Base-by-base conservation (phyloP, 2,888 invertebrate genomes). In the Atethmia centrago region DNA sequence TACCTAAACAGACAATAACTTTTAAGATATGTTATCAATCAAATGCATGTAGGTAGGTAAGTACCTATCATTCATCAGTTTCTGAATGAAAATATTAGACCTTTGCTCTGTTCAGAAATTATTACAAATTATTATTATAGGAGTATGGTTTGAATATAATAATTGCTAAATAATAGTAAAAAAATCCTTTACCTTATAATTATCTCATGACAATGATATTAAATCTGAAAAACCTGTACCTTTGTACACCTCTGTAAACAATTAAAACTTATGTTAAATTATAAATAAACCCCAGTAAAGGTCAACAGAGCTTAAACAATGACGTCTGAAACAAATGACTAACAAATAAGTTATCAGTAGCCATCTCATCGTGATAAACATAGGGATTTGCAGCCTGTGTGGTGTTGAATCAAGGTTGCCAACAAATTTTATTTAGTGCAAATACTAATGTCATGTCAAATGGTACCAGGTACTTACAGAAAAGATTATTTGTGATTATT, bases 291-390 rank as follows among this genome's bases (percentile, higher is more conserved):
- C 9, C 25, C 47, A 28, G 31, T 31, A 71, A 59, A 80, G 79
- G 76, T 68, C 51, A 59, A 77, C n/a, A 69, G 31, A 61, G 76
- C 67, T 71, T 53, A n/a, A 65, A 76, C 56, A 76, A 76, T 76
- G 67, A 70, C 21, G 7, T 64, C 40, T 14, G 51, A 66, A 70
- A 80, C 70, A 75, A 75, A 70, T 76, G 64, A 40, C n/a, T 71
- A 16, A 75, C 45, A 80, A 79, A 75, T 65, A 64, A 70, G 25
- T 80, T 71, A 76, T 80, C 79, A 67, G 31, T n/a, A 36, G 42
- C 70, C 58, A 80, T 71, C 80, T 75, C 58, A 53, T 45, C 42
- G 19, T 55, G 47, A 58, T 58, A 63, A 68, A 59, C 36, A 66
- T 1, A 56, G 53, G 31, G 49, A 58, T 67, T 53, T 59, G 42